A percentile compares a stretch with the other conserved stretches of the same genome.
Evolutionary conservation across 2,888 invertebrate species (phyloP).

Genomic region (Phlogophora meticulosa): DNA sequence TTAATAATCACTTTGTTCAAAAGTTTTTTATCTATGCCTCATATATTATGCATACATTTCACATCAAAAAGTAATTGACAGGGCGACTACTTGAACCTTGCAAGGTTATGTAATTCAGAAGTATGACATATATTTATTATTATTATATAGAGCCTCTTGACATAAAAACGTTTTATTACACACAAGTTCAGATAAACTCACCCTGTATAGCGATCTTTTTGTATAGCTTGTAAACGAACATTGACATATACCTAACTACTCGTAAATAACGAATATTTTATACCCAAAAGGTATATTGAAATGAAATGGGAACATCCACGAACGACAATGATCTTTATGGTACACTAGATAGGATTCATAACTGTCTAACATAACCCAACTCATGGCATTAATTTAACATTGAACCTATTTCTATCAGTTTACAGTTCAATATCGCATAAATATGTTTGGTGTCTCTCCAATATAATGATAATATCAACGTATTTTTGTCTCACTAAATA

Average conservation of each 20-base stretch:
- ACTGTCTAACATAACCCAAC: not conserved
- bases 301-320: not conserved
- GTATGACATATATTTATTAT: not conserved
- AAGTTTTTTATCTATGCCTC: not conserved
- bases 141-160: slow-evolving; percentile 29
- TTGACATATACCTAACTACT: slow-evolving; percentile 6
- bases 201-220: not conserved
- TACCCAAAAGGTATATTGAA: not conserved
- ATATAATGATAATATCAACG: slow-evolving; percentile 24
- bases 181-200: slow-evolving; percentile 20
- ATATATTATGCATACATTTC: slow-evolving; percentile 46
- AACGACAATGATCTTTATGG: not conserved
- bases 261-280: not conserved
- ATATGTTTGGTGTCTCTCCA: slow-evolving; percentile 2
- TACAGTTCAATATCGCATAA: slow-evolving; percentile 22
- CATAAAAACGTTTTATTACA: not conserved
- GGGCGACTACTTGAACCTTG: slow-evolving; percentile 5
- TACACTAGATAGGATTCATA: slow-evolving; percentile 8
- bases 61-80: slow-evolving; percentile 7
- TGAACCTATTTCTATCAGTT: not conserved
- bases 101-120: not conserved
- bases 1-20: not conserved
- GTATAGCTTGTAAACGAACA: not conserved
- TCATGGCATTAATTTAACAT: slow-evolving; percentile 4
- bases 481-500: slow-evolving; percentile 14